These are phyloP conservation scores for Rhodophaea formosa DNA, from an alignment of 2,888 invertebrate species.

Conservation along the genomic window DNA sequence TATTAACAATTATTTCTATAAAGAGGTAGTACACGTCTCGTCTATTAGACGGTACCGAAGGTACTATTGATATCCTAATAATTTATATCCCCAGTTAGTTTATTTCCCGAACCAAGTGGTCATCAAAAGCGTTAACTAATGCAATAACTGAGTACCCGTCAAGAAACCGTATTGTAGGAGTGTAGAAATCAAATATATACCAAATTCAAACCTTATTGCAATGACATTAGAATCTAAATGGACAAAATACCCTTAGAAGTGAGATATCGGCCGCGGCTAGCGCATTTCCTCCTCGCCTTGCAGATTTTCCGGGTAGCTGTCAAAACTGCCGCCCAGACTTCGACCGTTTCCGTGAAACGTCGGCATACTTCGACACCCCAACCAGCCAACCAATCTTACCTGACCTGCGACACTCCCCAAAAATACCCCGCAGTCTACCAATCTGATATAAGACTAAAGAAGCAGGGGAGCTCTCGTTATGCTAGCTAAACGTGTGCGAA, in stretches of 20 bases:
- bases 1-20: too few relatives aligned
- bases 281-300: conserved; percentile 57
- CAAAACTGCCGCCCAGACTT: conserved; percentile 61
- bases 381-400: conserved; percentile 36
- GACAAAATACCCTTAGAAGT: conserved; percentile 28
- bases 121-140: not conserved
- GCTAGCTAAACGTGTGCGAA: conserved; percentile 38
- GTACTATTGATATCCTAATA: too few relatives aligned
- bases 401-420: conserved; percentile 45
- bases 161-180: conserved; percentile 12
- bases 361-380: conserved; percentile 56
- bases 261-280: conserved; percentile 32
- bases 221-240: conserved; percentile 34
- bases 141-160: not conserved
- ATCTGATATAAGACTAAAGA: conserved; percentile 26
- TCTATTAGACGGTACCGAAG: too few relatives aligned
- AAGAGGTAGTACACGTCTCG: too few relatives aligned
- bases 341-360: conserved; percentile 60
- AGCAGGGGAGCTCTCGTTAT: conserved; percentile 42
- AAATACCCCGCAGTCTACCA: conserved; percentile 22
- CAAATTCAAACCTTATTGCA: conserved; percentile 30
- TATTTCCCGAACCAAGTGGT: not conserved
- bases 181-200: not conserved
- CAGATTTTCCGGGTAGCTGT: conserved; percentile 69
- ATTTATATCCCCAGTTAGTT: not conserved